Percentiles rank a stretch among this genome's conserved stretches.
Evolutionary conservation across 1,140 invertebrate genomes (phyloP).

Genomic region (Trichoplusia ni): DNA sequence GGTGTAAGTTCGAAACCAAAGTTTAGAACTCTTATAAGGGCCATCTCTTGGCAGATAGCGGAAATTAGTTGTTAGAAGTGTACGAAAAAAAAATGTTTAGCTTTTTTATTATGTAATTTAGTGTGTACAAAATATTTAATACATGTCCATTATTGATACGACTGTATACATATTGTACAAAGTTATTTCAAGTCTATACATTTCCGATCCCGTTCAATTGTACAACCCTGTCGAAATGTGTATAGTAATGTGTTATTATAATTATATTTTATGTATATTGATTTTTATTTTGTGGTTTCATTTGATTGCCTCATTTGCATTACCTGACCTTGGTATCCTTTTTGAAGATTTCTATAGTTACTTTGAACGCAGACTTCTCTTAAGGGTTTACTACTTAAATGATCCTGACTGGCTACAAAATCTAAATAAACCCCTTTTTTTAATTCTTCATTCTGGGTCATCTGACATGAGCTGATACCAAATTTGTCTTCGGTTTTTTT

Average conservation of each 20-base stretch:
- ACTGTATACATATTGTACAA: conserved; percentile 24
- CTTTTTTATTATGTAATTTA: neutral
- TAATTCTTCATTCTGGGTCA: no score
- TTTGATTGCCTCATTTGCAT: neutral
- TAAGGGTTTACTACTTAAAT: no score
- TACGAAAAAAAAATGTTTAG: neutral
- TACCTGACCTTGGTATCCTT: neutral
- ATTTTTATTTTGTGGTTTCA: conserved; percentile 24
- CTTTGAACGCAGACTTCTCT: no score
- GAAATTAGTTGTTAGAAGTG: no score
- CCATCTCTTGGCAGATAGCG: conserved; percentile 12
- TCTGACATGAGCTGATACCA: no score
- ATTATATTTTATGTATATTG: conserved; percentile 34
- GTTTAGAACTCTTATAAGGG: neutral
- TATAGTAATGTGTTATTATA: conserved; percentile 30
- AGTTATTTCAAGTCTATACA: conserved; percentile 24
- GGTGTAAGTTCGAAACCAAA: conserved; percentile 1
- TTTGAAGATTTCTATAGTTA: no score
- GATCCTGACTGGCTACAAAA: no score
- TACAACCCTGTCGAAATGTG: conserved; percentile 28
- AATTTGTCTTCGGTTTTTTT: no score
- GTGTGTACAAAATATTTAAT: conserved; percentile 28
- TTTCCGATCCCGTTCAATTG: conserved; percentile 20
- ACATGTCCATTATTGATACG: conserved; percentile 27
- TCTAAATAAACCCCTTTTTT: no score